These are phyloP conservation scores for Trachymyrmex septentrionalis DNA, from an alignment of 1,140 invertebrate genomes.

Conservation along the genomic window DNA sequence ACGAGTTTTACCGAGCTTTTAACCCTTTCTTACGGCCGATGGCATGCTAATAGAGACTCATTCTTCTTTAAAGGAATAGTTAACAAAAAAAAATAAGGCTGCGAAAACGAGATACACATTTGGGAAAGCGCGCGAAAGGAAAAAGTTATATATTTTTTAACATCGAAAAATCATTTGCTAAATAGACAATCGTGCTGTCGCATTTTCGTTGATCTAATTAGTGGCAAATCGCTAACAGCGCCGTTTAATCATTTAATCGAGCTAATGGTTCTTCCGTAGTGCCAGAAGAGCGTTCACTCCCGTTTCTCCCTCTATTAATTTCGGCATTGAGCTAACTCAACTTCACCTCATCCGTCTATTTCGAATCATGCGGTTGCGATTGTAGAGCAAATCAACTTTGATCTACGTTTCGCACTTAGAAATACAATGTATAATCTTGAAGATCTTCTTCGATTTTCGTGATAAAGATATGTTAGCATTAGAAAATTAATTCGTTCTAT, in stretches of 20 bases:
- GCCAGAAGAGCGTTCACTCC: conserved; percentile 30
- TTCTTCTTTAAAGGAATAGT: conserved; percentile 1
- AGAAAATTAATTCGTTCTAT: not conserved
- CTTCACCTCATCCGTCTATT: conserved; percentile 16
- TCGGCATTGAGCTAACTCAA: conserved; percentile 18
- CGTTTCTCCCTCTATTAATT: conserved; percentile 1
- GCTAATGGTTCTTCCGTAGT: conserved; percentile 56
- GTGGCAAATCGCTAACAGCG: conserved; percentile 27
- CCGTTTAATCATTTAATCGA: conserved; percentile 58
- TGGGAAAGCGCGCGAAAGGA: not conserved
- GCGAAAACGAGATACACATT: not conserved
- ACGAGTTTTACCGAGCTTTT: conserved; percentile 22
- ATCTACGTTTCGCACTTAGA: not conserved
- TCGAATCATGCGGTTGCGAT: conserved; percentile 31
- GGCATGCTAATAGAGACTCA: conserved; percentile 2
- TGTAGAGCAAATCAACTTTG: conserved; percentile 10
- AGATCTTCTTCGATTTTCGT: not conserved
- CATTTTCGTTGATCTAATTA: conserved; percentile 45
- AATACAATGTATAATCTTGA: not conserved
- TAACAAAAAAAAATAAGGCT: not conserved
- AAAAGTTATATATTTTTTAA: not conserved
- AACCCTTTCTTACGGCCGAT: conserved; percentile 38
- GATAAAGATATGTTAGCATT: not conserved
- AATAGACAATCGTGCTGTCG: not conserved
- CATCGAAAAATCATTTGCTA: not conserved